A percentile compares a stretch with the other conserved stretches of the same genome.
Evolutionary conservation across 2,888 invertebrate genomes (phyloP).

Genomic region (Hydrotaea cyrtoneurina): DNA sequence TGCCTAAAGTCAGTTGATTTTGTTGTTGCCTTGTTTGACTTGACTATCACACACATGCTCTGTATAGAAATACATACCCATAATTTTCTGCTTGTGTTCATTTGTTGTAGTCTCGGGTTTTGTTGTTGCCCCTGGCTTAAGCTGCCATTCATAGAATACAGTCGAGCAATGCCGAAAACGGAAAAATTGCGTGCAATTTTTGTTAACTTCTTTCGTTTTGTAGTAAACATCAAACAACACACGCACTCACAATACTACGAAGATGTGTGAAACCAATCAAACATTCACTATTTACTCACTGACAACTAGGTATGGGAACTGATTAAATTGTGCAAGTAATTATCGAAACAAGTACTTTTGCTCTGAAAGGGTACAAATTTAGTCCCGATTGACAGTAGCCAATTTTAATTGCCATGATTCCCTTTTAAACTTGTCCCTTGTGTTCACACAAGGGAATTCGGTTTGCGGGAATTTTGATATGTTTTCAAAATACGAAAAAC

Average conservation of each 20-base stretch:
- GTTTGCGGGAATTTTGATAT: too few relatives aligned
- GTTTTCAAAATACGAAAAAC: too few relatives aligned
- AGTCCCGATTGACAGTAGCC: too few relatives aligned
- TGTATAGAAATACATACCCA: not conserved
- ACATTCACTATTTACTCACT: conserved; percentile 1
- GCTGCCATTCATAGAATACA: too few relatives aligned
- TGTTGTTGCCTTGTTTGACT: not conserved
- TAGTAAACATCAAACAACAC: not conserved
- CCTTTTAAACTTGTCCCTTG: too few relatives aligned
- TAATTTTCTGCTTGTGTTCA: not conserved
- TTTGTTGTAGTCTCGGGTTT: not conserved
- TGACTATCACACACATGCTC: not conserved
- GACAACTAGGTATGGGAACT: too few relatives aligned
- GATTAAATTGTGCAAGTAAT: too few relatives aligned
- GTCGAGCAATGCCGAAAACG: not conserved
- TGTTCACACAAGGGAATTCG: too few relatives aligned
- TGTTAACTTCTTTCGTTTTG: not conserved
- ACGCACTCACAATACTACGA: not conserved
- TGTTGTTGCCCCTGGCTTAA: too few relatives aligned
- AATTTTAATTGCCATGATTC: too few relatives aligned
- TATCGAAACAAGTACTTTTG: too few relatives aligned
- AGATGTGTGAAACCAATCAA: not conserved
- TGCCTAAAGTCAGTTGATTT: not conserved
- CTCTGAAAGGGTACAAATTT: too few relatives aligned
- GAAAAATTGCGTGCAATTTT: not conserved